Evolutionary conservation across 2,797 vertebrate species (phyloP).

Genomic region (Sebastes iracundus): DNA sequence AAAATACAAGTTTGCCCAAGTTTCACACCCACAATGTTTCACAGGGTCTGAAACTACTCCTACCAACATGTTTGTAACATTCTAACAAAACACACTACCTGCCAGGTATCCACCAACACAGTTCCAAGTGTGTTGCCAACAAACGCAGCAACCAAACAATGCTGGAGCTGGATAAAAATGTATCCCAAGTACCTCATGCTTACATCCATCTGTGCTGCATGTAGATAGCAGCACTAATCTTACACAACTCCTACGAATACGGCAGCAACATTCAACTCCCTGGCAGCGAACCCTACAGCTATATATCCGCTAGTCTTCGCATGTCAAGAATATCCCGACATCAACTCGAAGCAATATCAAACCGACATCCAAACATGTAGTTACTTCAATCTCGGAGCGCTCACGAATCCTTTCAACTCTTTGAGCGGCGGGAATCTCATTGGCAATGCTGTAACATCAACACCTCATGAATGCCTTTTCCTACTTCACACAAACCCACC

Average conservation of each 20-base stretch:
- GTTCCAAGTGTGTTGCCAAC: neutral
- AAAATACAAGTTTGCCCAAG: neutral
- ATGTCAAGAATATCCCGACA: slow-evolving; percentile 23
- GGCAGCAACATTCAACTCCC: neutral
- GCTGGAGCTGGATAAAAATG: neutral
- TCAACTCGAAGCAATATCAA: slow-evolving; percentile 25
- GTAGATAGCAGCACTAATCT: slow-evolving; percentile 25
- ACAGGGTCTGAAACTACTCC: slow-evolving; percentile 16
- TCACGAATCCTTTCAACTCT: slow-evolving; percentile 49
- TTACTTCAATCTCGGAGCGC: slow-evolving; percentile 15
- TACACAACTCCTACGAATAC: slow-evolving; percentile 3
- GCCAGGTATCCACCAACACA: slow-evolving; percentile 33
- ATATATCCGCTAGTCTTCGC: slow-evolving; percentile 13
- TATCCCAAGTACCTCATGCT: neutral
- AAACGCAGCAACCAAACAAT: neutral
- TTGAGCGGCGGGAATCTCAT: slow-evolving; percentile 51
- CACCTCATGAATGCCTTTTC: slow-evolving; percentile 51
- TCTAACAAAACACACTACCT: neutral
- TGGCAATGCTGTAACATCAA: slow-evolving; percentile 58
- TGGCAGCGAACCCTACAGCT: neutral
- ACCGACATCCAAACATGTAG: slow-evolving; percentile 31
- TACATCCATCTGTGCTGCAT: slow-evolving; percentile 18
- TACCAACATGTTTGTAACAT: slow-evolving; percentile 22
- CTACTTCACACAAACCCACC: slow-evolving; percentile 50
- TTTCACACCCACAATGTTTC: slow-evolving; percentile 15